Evolutionary conservation across 2,113 vertebrate species (phyloP).

Genomic region (Cephalopholis sonnerati): DNA sequence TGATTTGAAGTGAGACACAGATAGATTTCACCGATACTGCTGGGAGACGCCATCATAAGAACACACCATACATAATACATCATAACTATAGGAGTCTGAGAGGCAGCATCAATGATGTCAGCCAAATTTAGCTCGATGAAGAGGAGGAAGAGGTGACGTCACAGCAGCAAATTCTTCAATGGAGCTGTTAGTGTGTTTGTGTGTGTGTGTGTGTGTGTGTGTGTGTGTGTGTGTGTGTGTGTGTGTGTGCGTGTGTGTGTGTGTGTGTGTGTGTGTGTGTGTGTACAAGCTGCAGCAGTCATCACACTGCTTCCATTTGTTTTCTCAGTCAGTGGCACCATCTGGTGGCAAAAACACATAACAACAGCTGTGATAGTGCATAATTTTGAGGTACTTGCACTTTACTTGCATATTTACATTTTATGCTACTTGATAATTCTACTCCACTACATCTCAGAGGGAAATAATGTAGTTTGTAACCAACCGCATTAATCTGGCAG

Average conservation of each 20-base stretch:
- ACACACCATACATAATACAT: constrained; percentile 9
- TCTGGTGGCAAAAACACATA: background rate
- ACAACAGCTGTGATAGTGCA: background rate
- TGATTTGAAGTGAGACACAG: background rate
- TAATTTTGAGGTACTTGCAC: too few relatives aligned
- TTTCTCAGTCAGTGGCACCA: constrained; percentile 8
- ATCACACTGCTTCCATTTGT: background rate
- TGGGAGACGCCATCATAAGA: constrained; percentile 10
- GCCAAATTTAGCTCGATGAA: background rate
- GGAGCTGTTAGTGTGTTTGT: background rate
- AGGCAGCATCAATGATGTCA: background rate
- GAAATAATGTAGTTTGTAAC: too few relatives aligned
- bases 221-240: constrained; percentile 8
- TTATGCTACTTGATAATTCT: too few relatives aligned
- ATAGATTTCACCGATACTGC: background rate
- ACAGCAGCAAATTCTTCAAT: constrained; percentile 23
- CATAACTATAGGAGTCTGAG: background rate
- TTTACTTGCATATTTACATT: too few relatives aligned
- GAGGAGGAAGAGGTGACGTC: background rate
- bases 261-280: constrained; percentile 3
- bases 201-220: constrained; percentile 32
- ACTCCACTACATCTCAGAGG: too few relatives aligned
- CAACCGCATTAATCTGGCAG: too few relatives aligned
- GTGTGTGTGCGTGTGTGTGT: constrained; percentile 20
- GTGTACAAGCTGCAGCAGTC: constrained; percentile 2